Percentiles rank a stretch among this genome's conserved stretches.
Conservation (phyloP, 2,888 invertebrate species). For the Amphipoea oculea region DNA sequence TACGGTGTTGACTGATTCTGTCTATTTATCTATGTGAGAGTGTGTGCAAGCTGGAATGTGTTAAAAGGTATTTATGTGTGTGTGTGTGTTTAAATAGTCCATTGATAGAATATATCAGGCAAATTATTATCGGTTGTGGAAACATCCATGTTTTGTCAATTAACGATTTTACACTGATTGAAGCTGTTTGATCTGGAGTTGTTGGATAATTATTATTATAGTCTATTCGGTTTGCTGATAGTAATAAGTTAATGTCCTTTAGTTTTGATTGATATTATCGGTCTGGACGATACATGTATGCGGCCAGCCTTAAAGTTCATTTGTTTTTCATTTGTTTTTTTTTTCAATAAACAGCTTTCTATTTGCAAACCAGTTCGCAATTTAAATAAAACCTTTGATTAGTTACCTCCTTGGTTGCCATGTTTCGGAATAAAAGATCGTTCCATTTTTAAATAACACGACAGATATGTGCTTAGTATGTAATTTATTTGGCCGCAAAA, state of each 20-base stretch:
- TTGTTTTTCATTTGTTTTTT: too few species aligned
- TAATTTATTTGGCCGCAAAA: too few species aligned
- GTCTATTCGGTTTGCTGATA: neutral
- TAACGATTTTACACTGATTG: conserved; percentile 22
- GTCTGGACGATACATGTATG: too few species aligned
- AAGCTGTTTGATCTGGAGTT: conserved; percentile 8
- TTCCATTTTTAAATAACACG: too few species aligned
- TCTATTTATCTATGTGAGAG: neutral
- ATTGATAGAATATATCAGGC: conserved; percentile 14
- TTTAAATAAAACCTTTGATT: too few species aligned
- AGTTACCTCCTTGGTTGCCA: too few species aligned
- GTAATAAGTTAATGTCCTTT: neutral
- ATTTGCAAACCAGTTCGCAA: too few species aligned
- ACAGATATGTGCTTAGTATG: too few species aligned
- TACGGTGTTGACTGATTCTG: neutral
- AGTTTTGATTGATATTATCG: neutral
- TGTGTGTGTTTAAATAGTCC: neutral
- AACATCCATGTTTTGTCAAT: conserved; percentile 13
- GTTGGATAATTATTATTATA: neutral
- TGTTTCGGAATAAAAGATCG: too few species aligned
- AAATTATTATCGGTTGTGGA: conserved; percentile 17
- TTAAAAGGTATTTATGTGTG: neutral
- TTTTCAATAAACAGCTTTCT: too few species aligned
- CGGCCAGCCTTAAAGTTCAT: too few species aligned
- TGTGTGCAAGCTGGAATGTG: neutral